A percentile compares a stretch with the other conserved stretches of the same genome.
Evolutionary conservation across 2,797 vertebrate genomes (phyloP).

Genomic region (Characodon lateralis): DNA sequence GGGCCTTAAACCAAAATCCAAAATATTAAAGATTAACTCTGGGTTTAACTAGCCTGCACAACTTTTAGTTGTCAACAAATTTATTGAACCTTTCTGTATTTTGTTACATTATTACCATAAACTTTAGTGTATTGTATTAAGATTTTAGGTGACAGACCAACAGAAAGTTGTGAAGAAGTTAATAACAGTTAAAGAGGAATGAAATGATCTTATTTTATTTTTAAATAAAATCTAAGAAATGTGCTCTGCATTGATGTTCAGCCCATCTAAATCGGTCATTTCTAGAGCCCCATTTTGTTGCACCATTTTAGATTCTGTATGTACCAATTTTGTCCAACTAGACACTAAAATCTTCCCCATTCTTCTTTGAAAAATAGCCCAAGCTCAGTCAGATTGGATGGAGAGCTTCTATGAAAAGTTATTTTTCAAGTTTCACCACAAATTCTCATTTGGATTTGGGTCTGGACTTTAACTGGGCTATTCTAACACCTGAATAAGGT

Average conservation of each 20-base stretch:
- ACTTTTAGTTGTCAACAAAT: neutral
- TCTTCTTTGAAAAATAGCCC: neutral
- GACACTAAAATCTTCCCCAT: too few relatives aligned
- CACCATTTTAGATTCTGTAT: too few relatives aligned
- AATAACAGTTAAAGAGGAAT: neutral
- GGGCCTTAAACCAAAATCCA: too few relatives aligned
- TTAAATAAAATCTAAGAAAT: neutral
- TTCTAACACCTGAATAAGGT: neutral
- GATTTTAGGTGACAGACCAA: neutral
- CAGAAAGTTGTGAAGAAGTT: neutral
- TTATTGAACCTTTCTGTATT: neutral
- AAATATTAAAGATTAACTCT: too few relatives aligned
- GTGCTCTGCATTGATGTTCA: neutral
- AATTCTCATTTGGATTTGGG: neutral
- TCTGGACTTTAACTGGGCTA: neutral
- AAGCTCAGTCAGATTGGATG: neutral
- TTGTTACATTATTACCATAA: neutral
- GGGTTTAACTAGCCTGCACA: neutral
- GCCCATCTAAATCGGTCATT: too few relatives aligned
- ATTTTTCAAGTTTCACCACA: neutral
- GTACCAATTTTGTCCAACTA: too few relatives aligned
- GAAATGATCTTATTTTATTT: neutral
- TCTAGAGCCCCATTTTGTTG: too few relatives aligned
- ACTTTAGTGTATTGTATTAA: too few relatives aligned
- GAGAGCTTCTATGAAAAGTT: neutral